Base-by-base conservation (phyloP, 2,888 invertebrate genomes). In the Trisateles emortualis region DNA sequence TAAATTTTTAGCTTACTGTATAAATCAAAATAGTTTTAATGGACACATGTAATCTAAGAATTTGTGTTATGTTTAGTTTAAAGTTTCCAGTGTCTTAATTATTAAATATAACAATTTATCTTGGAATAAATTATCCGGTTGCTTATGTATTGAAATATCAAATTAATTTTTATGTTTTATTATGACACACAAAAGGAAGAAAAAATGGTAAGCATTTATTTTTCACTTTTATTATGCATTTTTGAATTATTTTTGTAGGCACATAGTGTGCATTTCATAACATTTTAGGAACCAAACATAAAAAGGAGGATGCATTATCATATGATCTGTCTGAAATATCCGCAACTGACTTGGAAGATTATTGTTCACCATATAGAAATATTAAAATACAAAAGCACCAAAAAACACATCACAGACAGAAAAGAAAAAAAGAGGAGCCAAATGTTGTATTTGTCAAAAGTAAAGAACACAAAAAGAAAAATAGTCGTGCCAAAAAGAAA, bases 271-370 rank as follows among this genome's bases (percentile, higher is more conserved):
- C 59, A 69, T 67, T 70, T 55, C 56, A 48, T 63, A 45, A 61
- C 45, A 64, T 80, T 78, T 64, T 75, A 79, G 79, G 76, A 68
- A 54, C 65, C 58, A 70, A 70, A 61, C 65, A 57, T 52, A 78
- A 68, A 65, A 71, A 68, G 62, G 74, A 79, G 53, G 73, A 76
- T 58, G 39, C 64, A 36, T 59, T 76, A n/a, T 52, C 75, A 44
- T 74, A 68, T 55, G 86, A 87, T 58, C 68, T 87, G 11, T 88
- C 90, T 41, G 87, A 88, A 62, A 80, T 90, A 60, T 87, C 87
- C 59, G 79, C 79, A 26, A 76, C 83, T 49, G 87, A 89, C 50
- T 72, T 85, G 46, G 86, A 87, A 59, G 84, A 86, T 42, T 71
- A 66, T 52, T 71, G 63, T 59, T 62, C 67, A 49, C 41, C 53